Base-by-base conservation (phyloP, 2,797 vertebrate genomes). In the Takifugu rubripes region DNA sequence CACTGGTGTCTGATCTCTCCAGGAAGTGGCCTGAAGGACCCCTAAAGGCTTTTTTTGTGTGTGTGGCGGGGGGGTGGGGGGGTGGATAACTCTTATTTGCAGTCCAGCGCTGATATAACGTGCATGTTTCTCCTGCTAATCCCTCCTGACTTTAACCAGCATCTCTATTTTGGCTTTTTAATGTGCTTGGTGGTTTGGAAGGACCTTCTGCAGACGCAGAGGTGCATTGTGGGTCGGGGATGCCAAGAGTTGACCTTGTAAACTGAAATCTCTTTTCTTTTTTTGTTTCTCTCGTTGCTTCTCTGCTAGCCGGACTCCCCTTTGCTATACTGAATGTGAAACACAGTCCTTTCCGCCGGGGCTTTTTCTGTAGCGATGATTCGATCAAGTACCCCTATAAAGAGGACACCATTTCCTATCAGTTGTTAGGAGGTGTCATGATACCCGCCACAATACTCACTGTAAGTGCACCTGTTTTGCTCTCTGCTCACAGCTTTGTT, bases 281-380 rank as follows among this genome's bases (percentile, higher is more conserved):
- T 84, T 70, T 84, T 52, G 68, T 36, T 85, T 84, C 72, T 88
- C 79, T 82, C 64, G 44, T 92, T 95, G 91, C 91, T 89, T 94
- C 92, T 68, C 75, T 92, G 92, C 86, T 94, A 99, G 97, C 87
- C 87, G 96, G 96, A 95, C 92, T 98, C 84, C 97, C 96, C 83
- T 97, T 97, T 90, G 91, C 91, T 90, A 94, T 96, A 92, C 96
- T 99, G 92, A 93, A 77, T 88, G 81, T 82, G 75, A 90, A 72
- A 80, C 93, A 94, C 89, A 88, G 74, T 72, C 91, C 96, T 81
- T 98, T 95, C 91, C 93, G 90, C 75, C 92, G 94, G 82, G 96
- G 97, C 91, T 89, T 97, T 93, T 98, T 95, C 96, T 98, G 96
- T 98, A 96, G 90, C 85, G 96, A 98, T 87, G 95, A 96, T 85